Conservation (phyloP, 2,888 invertebrate species). For the Torymus aiolomorphi region DNA sequence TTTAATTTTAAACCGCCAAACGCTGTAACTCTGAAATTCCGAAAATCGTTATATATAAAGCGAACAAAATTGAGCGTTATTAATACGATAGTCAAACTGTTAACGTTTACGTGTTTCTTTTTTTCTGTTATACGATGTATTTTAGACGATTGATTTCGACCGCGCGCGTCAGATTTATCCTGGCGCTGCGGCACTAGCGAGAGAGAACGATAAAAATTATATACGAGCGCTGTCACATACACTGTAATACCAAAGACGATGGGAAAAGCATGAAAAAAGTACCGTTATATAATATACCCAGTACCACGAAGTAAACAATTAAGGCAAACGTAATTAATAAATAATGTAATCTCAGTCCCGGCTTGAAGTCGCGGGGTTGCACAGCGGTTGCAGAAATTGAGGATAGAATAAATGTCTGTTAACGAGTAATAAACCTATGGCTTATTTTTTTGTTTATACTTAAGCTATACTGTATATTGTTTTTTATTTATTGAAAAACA, state of each 20-base stretch:
- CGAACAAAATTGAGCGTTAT: slow-evolving; percentile 42
- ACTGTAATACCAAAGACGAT: slow-evolving; percentile 53
- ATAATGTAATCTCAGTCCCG: slow-evolving; percentile 50
- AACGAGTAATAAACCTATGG: slow-evolving; percentile 33
- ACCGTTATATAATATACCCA: slow-evolving; percentile 33
- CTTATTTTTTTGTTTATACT: slow-evolving; percentile 39
- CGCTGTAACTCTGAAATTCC: slow-evolving; percentile 45
- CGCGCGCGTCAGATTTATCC: slow-evolving; percentile 50
- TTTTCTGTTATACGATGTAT: slow-evolving; percentile 48
- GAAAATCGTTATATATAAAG: slow-evolving; percentile 34
- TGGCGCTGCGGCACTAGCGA: slow-evolving; percentile 9
- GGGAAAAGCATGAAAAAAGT: slow-evolving; percentile 41
- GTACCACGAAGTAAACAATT: slow-evolving; percentile 38
- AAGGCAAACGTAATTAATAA: slow-evolving; percentile 29
- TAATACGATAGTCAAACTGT: slow-evolving; percentile 49
- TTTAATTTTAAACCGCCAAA: slow-evolving; percentile 51
- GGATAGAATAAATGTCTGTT: slow-evolving; percentile 52
- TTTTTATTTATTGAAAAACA: slow-evolving; percentile 22
- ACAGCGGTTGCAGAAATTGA: slow-evolving; percentile 45
- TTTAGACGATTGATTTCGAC: slow-evolving; percentile 36
- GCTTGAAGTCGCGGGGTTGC: slow-evolving; percentile 49
- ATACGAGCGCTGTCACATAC: slow-evolving; percentile 35
- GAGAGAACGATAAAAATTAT: slow-evolving; percentile 19
- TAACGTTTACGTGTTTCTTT: slow-evolving; percentile 51
- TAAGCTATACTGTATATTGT: slow-evolving; percentile 26